phyloP scores from a whole-genome alignment of 2,113 vertebrate species.

The Prochilodus magdalenae region DNA sequence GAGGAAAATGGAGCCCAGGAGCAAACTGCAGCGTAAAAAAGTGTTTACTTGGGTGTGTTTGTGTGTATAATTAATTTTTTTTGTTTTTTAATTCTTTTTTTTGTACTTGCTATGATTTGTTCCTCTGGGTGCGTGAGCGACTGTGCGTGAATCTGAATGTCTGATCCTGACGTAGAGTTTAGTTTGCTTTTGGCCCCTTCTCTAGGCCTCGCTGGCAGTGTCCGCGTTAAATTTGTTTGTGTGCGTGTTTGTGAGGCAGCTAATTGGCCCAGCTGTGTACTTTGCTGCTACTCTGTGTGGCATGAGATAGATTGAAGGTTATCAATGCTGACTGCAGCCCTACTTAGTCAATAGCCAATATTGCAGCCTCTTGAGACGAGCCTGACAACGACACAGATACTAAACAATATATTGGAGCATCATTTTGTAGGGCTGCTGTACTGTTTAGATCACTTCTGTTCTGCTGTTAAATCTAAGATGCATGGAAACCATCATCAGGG shows the following conservation, averaged over 20 bases:
- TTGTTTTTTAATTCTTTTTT: not conserved
- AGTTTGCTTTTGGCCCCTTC: constrained; percentile 31
- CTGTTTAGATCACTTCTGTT: not conserved
- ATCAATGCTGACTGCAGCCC: not conserved
- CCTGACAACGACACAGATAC: not conserved
- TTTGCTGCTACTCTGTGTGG: constrained; percentile 17
- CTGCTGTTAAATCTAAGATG: not conserved
- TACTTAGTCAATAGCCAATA: constrained; percentile 8
- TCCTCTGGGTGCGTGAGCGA: constrained; percentile 32
- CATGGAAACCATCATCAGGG: not conserved
- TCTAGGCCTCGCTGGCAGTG: constrained; percentile 69
- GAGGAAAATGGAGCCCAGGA: constrained; percentile 66
- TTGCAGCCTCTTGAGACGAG: constrained; percentile 13
- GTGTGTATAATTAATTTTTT: constrained; percentile 49
- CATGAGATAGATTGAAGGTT: not conserved
- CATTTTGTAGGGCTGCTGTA: constrained; percentile 28
- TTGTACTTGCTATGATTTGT: constrained; percentile 49
- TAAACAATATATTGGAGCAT: not conserved
- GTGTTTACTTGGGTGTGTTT: constrained; percentile 46
- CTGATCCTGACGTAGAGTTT: constrained; percentile 8
- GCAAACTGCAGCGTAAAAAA: constrained; percentile 70
- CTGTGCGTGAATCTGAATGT: not conserved
- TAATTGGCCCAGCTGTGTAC: constrained; percentile 8
- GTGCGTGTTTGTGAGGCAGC: constrained; percentile 60
- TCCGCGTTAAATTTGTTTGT: constrained; percentile 42